Evolutionary conservation across 2,797 vertebrate genomes (phyloP), one percentile per base, ranked within the genome.

Genomic region (Hydrolagus colliei): DNA sequence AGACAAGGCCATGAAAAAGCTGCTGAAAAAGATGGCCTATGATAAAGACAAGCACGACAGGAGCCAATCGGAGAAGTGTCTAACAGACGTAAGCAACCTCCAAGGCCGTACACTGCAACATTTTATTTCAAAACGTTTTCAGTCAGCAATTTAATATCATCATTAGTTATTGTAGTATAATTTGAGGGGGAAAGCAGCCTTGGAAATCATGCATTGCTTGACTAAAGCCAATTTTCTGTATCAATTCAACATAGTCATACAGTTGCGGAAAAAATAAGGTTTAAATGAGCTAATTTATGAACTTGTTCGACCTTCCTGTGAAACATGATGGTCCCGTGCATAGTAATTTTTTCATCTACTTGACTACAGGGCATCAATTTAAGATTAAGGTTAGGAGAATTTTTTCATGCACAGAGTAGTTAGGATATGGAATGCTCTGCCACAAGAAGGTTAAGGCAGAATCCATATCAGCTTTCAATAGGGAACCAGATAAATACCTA

Each of bases 1-100:
- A 87, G 96, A 97, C 86, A 91, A 93, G 89, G 95, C 96, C 2
- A 89, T 98, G 85, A 96, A 95, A 89, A 98, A 98, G 87, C 92
- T 99, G 86, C 93, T 99, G 88, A 99, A 98, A 92, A 99, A 96
- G 92, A 98, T 98, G 94, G 92, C 95, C 73, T 90, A 96, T 89
- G 94, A 96, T 90, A 91, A 95, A 2, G 96, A 96, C 90, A 96
- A 94, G 87, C 89, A 92, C 0, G 96, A 98, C 9, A 63, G 79
- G 41, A 98, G 95, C 88, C 93, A 91, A 9, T 18, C 79, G 35
- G 98, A 99, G 9, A 97, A 92, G 90, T 89, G 86, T 11, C 1
- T 89, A 16, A 91, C 91, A 62, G 97, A 98, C 90, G 98, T 99
- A 92, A 93, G 92, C 12, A 87, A 65, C 13, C 5, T 20, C 75